These are phyloP conservation scores for Heliconius melpomene DNA, from an alignment of 1,140 invertebrate species.

Conservation along the genomic window DNA sequence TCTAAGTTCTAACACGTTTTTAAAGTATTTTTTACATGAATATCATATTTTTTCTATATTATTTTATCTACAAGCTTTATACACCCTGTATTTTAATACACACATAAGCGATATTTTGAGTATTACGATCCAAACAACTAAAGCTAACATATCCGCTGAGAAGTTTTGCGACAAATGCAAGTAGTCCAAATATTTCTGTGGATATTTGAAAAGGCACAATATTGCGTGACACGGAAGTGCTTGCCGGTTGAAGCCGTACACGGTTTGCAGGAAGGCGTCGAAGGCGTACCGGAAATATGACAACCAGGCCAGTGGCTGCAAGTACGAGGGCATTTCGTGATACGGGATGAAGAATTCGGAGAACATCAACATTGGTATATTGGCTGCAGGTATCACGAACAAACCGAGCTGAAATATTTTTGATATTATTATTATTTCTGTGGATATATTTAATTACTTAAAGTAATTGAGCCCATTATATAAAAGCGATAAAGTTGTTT, in stretches of 20 bases:
- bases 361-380: conserved; percentile 92
- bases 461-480: background rate
- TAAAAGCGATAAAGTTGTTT: background rate
- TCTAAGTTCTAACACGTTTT: too few species aligned
- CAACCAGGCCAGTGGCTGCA: conserved; percentile 86
- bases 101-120: conserved; percentile 66
- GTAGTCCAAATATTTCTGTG: conserved; percentile 75
- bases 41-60: background rate
- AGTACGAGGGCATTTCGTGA: conserved; percentile 86
- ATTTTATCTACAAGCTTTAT: conserved; percentile 64
- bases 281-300: conserved; percentile 92
- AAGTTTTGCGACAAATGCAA: conserved; percentile 82
- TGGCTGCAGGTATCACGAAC: conserved; percentile 90
- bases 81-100: conserved; percentile 65
- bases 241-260: conserved; percentile 86
- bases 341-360: conserved; percentile 93
- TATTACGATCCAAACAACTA: conserved; percentile 84
- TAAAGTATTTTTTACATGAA: background rate
- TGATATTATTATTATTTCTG: conserved; percentile 13
- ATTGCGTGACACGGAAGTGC: conserved; percentile 80
- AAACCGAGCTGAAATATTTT: conserved; percentile 85
- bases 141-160: conserved; percentile 87
- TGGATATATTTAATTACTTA: background rate
- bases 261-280: conserved; percentile 87
- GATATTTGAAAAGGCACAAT: conserved; percentile 76